phyloP scores from a whole-genome alignment of 2,113 vertebrate species.

The Seriola dumerili region DNA sequence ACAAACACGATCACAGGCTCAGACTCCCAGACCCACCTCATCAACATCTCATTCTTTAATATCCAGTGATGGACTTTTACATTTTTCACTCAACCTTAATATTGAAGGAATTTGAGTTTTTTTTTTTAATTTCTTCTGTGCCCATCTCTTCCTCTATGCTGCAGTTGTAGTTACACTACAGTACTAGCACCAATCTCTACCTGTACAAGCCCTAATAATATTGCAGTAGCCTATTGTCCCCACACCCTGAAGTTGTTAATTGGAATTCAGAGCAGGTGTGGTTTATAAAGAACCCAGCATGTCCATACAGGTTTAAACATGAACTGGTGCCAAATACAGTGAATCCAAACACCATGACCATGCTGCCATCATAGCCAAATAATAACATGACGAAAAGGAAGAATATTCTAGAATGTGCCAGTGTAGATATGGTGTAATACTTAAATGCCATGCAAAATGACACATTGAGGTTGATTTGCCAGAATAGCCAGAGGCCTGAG shows the following conservation, averaged over 20 bases:
- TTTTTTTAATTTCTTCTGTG: background rate
- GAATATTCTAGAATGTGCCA: background rate
- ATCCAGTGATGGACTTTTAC: background rate
- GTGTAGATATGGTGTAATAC: background rate
- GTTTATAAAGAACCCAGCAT: background rate
- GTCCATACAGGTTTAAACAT: conserved; percentile 1
- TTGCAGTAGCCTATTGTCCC: background rate
- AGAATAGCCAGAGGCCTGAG: background rate
- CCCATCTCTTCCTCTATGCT: background rate
- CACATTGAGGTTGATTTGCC: background rate
- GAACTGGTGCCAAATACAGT: background rate
- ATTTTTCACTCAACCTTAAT: background rate
- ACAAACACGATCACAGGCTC: background rate
- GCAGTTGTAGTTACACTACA: background rate
- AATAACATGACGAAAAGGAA: background rate
- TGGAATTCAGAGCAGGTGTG: background rate
- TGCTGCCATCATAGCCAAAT: background rate
- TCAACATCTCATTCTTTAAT: conserved; percentile 7
- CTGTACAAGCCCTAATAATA: background rate
- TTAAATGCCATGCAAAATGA: background rate
- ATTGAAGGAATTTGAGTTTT: background rate
- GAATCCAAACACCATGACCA: background rate
- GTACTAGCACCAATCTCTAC: background rate
- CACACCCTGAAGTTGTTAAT: background rate
- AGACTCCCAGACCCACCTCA: background rate